These are phyloP conservation scores for Agrypnia vestita DNA, from an alignment of 1,140 invertebrate genomes.

Conservation along the genomic window DNA sequence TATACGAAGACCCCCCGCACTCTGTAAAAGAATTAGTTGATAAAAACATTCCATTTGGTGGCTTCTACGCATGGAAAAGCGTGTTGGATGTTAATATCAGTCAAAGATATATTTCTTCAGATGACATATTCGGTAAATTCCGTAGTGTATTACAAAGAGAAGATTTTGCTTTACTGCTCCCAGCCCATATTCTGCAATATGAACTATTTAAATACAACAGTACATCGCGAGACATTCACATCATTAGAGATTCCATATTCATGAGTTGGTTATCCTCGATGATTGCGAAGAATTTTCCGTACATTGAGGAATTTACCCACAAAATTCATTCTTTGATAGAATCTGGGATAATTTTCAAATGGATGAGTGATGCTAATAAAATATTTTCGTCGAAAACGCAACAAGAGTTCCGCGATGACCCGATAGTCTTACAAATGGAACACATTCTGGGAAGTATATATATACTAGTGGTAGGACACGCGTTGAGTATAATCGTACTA, in stretches of 20 bases:
- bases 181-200: neutral
- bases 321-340: neutral
- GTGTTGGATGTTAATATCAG: neutral
- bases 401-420: neutral
- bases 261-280: neutral
- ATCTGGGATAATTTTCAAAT: slow-evolving; percentile 3
- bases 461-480: slow-evolving; percentile 9
- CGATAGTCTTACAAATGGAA: slow-evolving; percentile 14
- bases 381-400: neutral
- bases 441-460: slow-evolving; percentile 31
- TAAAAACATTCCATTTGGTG: slow-evolving; percentile 24
- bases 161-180: neutral
- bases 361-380: slow-evolving; percentile 15
- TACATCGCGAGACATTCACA: neutral
- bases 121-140: neutral
- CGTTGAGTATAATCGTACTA: neutral
- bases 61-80: neutral
- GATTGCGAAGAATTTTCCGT: slow-evolving; percentile 33
- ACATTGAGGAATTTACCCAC: neutral
- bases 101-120: neutral
- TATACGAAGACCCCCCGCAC: neutral
- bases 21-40: neutral
- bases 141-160: neutral
- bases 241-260: neutral
- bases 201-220: neutral